Conservation (phyloP, 2,797 vertebrate species). For the Apodemus agrarius region DNA sequence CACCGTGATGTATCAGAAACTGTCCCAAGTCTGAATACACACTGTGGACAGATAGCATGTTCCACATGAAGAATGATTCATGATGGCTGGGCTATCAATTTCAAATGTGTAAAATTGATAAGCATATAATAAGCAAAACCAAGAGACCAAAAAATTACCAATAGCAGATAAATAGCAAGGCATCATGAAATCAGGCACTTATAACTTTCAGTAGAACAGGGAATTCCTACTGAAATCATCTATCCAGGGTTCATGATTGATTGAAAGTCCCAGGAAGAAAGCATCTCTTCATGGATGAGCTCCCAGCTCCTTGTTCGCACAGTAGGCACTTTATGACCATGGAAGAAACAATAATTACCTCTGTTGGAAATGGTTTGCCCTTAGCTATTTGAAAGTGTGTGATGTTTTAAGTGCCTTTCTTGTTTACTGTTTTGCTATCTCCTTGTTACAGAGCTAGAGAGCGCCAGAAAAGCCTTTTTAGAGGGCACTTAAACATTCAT, state of each 20-base stretch:
- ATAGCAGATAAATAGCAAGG: background rate
- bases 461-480: background rate
- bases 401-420: background rate
- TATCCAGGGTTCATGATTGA: background rate
- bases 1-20: conserved; percentile 43
- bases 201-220: background rate
- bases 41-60: background rate
- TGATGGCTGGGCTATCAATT: background rate
- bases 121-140: background rate
- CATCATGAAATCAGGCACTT: background rate
- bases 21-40: conserved; percentile 44
- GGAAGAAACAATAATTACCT: background rate
- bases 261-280: background rate
- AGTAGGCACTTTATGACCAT: background rate
- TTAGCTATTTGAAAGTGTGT: background rate
- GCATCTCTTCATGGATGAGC: background rate
- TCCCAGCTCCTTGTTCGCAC: background rate
- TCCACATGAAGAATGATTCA: background rate
- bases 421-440: background rate
- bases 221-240: background rate
- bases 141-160: background rate
- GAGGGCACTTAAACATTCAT: background rate
- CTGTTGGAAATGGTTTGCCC: background rate
- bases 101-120: background rate
- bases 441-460: background rate